Conservation (phyloP, 2,888 invertebrate genomes). For the Odontocerum albicorne region DNA sequence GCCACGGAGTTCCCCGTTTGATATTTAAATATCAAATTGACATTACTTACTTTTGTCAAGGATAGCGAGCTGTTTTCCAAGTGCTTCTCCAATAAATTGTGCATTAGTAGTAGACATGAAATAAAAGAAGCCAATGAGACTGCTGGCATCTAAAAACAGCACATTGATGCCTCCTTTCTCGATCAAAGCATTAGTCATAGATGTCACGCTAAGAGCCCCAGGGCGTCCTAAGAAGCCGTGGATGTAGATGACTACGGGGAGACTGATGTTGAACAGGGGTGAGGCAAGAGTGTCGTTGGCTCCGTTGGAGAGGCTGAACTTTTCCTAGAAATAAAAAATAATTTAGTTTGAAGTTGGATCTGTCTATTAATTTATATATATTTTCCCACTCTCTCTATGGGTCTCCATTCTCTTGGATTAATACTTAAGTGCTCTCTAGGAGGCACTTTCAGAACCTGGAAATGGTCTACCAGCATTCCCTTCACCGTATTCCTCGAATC, state of each 20-base stretch:
- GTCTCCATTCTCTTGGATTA: too few relatives aligned
- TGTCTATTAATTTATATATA: too few relatives aligned
- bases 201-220: not conserved
- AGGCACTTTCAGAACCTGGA: too few relatives aligned
- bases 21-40: too few relatives aligned
- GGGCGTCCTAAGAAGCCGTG: not conserved
- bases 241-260: not conserved
- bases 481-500: too few relatives aligned
- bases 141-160: constrained; percentile 49
- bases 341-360: too few relatives aligned
- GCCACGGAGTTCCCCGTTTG: too few relatives aligned
- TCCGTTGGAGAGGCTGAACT: not conserved
- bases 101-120: constrained; percentile 48
- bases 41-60: too few relatives aligned
- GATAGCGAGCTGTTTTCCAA: constrained; percentile 39
- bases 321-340: constrained; percentile 1
- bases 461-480: too few relatives aligned
- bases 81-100: constrained; percentile 46
- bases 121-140: constrained; percentile 47
- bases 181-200: not conserved
- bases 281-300: not conserved
- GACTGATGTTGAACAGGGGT: not conserved
- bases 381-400: too few relatives aligned
- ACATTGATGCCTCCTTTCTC: constrained; percentile 38
- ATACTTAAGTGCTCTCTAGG: too few relatives aligned